Conservation (phyloP, 2,888 invertebrate species). For the Conchocele bisecta region DNA sequence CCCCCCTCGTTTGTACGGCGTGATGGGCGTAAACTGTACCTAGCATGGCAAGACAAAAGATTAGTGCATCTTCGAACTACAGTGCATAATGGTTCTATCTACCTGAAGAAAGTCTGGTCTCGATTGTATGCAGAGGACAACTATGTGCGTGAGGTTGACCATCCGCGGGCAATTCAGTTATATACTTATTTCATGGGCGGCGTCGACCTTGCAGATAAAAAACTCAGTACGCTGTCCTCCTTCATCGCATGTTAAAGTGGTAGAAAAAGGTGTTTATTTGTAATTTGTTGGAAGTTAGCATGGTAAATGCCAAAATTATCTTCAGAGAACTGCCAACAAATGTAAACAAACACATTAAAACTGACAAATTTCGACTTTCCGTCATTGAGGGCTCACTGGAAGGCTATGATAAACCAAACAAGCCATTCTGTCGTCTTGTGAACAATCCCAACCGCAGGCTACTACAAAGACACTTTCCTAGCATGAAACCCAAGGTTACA, state of each 20-base stretch:
- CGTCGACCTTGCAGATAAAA: conserved; percentile 15
- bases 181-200: conserved; percentile 29
- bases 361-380: neutral
- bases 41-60: too few relatives aligned
- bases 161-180: conserved; percentile 11
- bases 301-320: conserved; percentile 31
- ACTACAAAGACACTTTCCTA: neutral
- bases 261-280: conserved; percentile 40
- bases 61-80: too few relatives aligned
- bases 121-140: too few relatives aligned
- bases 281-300: conserved; percentile 28
- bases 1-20: too few relatives aligned
- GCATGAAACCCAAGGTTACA: conserved; percentile 7
- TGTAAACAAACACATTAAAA: conserved; percentile 8
- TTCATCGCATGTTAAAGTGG: conserved; percentile 35
- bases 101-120: too few relatives aligned
- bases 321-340: conserved; percentile 8
- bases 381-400: neutral
- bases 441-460: neutral
- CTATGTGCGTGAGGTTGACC: too few relatives aligned
- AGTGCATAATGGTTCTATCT: too few relatives aligned
- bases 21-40: too few relatives aligned
- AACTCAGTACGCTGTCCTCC: neutral
- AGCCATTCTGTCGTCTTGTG: neutral
- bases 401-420: neutral